These are phyloP conservation scores for Tokudaia tokunoshimensis DNA, from an alignment of 2,797 vertebrate genomes.

Conservation along the genomic window DNA sequence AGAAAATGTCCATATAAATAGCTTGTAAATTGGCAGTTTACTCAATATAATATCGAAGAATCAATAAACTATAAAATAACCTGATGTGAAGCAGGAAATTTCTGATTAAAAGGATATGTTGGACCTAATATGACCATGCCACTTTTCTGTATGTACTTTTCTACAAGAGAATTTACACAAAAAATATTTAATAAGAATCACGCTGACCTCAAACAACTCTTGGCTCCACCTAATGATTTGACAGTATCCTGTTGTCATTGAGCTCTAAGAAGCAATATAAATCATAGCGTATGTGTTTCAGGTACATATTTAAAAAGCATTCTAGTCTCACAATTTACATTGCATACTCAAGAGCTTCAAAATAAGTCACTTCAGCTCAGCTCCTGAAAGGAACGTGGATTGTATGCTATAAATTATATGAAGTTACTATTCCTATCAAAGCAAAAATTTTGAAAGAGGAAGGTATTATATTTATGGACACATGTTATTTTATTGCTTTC, in stretches of 20 bases:
- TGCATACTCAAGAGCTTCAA: conserved; percentile 34
- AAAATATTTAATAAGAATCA: conserved; percentile 43
- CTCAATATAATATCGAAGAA: background rate
- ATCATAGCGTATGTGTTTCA: background rate
- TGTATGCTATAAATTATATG: background rate
- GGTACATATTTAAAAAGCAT: background rate
- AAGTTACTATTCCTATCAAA: conserved; percentile 18
- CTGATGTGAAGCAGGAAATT: background rate
- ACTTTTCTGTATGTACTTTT: background rate
- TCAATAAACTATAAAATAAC: conserved; percentile 3
- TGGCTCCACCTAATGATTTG: background rate
- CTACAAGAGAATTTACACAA: conserved; percentile 15
- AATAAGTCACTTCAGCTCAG: conserved; percentile 39
- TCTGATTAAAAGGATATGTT: background rate
- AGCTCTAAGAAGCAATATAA: background rate
- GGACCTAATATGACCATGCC: background rate
- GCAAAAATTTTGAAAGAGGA: background rate
- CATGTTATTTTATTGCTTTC: conserved; percentile 11
- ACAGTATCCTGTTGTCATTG: background rate
- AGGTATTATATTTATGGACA: background rate
- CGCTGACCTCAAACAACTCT: background rate
- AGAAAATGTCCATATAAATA: conserved; percentile 4
- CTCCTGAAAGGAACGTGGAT: background rate
- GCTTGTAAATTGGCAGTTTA: conserved; percentile 14
- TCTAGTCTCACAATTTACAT: background rate